Percentiles rank a stretch among this genome's conserved stretches.
Conservation (phyloP, 2,113 vertebrate species). For the Xiphias gladius region DNA sequence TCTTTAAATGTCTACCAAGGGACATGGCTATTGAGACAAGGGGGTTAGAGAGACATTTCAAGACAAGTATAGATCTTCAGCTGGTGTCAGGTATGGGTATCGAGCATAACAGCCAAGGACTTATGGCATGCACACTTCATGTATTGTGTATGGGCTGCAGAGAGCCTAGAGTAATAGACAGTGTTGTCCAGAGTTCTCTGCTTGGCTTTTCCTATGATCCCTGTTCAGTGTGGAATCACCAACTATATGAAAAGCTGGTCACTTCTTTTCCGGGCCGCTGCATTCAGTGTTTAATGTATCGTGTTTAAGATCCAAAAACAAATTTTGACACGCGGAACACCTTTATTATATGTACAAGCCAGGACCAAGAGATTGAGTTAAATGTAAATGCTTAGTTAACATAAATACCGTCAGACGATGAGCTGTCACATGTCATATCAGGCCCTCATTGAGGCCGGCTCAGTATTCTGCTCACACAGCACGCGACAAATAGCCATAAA, state of each 20-base stretch:
- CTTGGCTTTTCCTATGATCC: slow-evolving; percentile 59
- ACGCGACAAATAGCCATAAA: slow-evolving; percentile 68
- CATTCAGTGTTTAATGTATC: slow-evolving; percentile 59
- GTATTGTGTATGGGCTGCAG: slow-evolving; percentile 76
- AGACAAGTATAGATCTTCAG: slow-evolving; percentile 81
- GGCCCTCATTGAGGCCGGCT: slow-evolving; percentile 49
- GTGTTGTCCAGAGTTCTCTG: slow-evolving; percentile 78
- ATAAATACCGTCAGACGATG: slow-evolving; percentile 55
- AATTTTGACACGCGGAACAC: slow-evolving; percentile 54
- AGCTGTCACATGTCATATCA: slow-evolving; percentile 67
- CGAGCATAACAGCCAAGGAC: slow-evolving; percentile 77
- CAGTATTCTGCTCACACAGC: slow-evolving; percentile 59
- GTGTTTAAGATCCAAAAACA: slow-evolving; percentile 54
- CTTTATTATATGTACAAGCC: slow-evolving; percentile 37
- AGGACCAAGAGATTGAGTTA: slow-evolving; percentile 25
- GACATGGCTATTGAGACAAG: slow-evolving; percentile 75
- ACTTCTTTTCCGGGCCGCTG: slow-evolving; percentile 43
- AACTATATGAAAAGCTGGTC: slow-evolving; percentile 58
- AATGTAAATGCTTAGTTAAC: slow-evolving; percentile 68
- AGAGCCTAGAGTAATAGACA: slow-evolving; percentile 64
- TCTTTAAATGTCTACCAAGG: slow-evolving; percentile 81
- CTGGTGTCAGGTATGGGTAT: slow-evolving; percentile 78
- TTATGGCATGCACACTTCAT: slow-evolving; percentile 76
- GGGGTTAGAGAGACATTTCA: slow-evolving; percentile 67
- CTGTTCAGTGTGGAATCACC: slow-evolving; percentile 71